A percentile compares a stretch with the other conserved stretches of the same genome.
These are phyloP conservation scores for Albula goreensis DNA, from an alignment of 2,113 vertebrate genomes.

Conservation along the genomic window DNA sequence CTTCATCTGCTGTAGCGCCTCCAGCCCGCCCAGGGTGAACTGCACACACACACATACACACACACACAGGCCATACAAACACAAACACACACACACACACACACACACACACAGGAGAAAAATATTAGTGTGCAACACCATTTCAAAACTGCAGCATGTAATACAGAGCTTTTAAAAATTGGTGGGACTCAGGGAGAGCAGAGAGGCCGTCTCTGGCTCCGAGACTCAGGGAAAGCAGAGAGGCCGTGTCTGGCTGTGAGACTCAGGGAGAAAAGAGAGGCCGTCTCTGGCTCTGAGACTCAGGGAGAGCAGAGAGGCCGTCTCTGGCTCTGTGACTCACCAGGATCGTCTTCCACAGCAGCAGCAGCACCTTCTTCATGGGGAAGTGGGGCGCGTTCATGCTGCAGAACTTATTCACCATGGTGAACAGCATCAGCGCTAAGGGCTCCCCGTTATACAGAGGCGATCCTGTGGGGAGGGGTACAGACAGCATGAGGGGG, in stretches of 20 bases:
- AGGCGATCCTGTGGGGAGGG: slow-evolving; percentile 73
- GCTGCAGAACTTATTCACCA: slow-evolving; percentile 98
- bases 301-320: too few relatives aligned
- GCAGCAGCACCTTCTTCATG: slow-evolving; percentile 94
- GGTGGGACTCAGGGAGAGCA: too few relatives aligned
- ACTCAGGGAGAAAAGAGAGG: too few relatives aligned
- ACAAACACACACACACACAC: not conserved
- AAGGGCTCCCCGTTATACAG: slow-evolving; percentile 87
- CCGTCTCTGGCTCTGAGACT: not conserved
- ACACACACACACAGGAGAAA: not conserved
- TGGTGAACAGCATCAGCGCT: slow-evolving; percentile 88
- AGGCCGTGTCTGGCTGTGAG: not conserved
- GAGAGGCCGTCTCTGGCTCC: not conserved
- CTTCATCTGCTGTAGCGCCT: slow-evolving; percentile 85
- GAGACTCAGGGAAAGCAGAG: not conserved
- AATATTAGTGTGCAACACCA: not conserved
- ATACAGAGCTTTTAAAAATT: too few relatives aligned
- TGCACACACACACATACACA: slow-evolving; percentile 43
- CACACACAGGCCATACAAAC: not conserved
- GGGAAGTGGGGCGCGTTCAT: slow-evolving; percentile 94
- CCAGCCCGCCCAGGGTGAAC: slow-evolving; percentile 95
- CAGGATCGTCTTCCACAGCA: slow-evolving; percentile 95
- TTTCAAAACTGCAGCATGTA: not conserved
- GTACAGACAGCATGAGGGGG: not conserved
- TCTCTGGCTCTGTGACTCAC: slow-evolving; percentile 62